Conservation (phyloP, 2,113 vertebrate genomes). For the Triplophysa tibetana region DNA sequence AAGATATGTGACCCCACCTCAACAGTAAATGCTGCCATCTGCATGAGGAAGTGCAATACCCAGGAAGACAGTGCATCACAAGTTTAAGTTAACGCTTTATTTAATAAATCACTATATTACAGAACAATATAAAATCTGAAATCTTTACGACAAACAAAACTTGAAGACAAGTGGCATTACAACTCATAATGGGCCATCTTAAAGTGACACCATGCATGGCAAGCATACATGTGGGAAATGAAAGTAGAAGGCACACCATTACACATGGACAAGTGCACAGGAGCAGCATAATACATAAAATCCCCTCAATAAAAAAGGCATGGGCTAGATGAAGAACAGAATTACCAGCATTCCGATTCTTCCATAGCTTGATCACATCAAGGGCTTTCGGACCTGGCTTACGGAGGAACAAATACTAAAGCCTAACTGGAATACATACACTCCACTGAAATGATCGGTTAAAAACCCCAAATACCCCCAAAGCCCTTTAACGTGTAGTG, state of each 20-base stretch:
- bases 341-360: conserved; percentile 73
- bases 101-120: conserved; percentile 57
- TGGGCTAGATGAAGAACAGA: conserved; percentile 55
- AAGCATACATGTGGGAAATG: conserved; percentile 52
- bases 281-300: conserved; percentile 49
- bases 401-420: not conserved
- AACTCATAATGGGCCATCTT: conserved; percentile 35
- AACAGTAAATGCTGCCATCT: not conserved
- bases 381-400: conserved; percentile 20
- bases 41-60: not conserved
- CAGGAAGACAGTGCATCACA: not conserved
- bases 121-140: conserved; percentile 67
- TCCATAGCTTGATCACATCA: conserved; percentile 48
- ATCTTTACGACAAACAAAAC: conserved; percentile 52
- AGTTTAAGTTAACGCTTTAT: conserved; percentile 63
- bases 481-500: conserved; percentile 12
- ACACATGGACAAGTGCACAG: conserved; percentile 55
- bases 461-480: not conserved
- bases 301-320: conserved; percentile 24
- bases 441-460: not conserved
- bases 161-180: conserved; percentile 51
- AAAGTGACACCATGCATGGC: conserved; percentile 39
- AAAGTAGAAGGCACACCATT: conserved; percentile 67
- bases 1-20: not conserved
- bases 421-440: not conserved